Base-by-base conservation (phyloP, 2,888 invertebrate genomes). In the Chymomyza amoena region DNA sequence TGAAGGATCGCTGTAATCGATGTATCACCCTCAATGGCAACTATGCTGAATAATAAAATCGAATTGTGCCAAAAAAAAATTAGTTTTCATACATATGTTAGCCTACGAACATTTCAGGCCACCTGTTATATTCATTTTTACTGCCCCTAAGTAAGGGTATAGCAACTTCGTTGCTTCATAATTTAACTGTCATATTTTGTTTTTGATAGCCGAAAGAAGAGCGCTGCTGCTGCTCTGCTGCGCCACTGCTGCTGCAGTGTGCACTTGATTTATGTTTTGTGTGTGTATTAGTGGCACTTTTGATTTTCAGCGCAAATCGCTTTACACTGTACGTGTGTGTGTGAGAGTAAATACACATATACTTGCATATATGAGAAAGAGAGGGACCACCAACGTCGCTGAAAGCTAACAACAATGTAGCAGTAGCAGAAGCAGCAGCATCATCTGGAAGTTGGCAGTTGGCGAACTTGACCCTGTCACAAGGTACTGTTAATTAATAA, bases 251-350 rank as follows among this genome's bases (percentile, higher is more conserved):
- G 59, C 52, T 52, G 64, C 56, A 70, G 79, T 61, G 66, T 65
- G 66, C 68, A 80, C 83, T 85, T 83, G 85, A 87, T 87, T 83
- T 87, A 87, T 87, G 81, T 76, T 6, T 9, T 71, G 60, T 85
- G 73, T 72, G 63, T 76, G 52, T 62, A 50, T 25, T 62, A 6
- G 52, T 70, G 73, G 78, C 87, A 84, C 84, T 84, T 88, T 84
- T 86, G 77, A 86, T 84, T 84, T 84, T 86, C 73, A 79, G 70
- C 79, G 76, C 70, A 82, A 84, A 82, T 81, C 80, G 69, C 73
- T 73, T 73, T 74, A 82, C 87, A 84, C 84, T 84, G 87, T 16
- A 36, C 2, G 15, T 18, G 13, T 32, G 32, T 18, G 16, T 25
- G 36, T 61, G 39, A 18, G 32, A 60, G 50, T n/a, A 16, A 9